Evolutionary conservation across 1,140 invertebrate genomes (phyloP), one percentile per base, ranked within the genome.

Genomic region (Zophobas morio): DNA sequence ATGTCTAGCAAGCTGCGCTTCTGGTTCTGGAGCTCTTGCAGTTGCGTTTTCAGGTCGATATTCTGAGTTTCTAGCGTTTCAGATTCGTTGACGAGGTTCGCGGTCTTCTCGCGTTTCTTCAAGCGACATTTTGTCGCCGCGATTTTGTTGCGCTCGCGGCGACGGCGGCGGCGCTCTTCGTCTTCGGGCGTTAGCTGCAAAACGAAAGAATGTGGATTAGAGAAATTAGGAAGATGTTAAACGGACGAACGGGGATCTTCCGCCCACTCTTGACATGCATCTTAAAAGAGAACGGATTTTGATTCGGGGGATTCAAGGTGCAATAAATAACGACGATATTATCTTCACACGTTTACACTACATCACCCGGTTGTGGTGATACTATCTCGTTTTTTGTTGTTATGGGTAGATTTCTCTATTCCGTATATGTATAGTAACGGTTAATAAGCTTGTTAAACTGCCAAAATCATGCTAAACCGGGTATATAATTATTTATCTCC

Each of bases 71-170:
- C 95, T 8, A 96, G 86, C 1, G 92, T 91, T 86, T 96, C 95
- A 4, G 95, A 95, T 87, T 97, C 96, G 82, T 94, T 91, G 75
- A 97, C 94, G 75, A 98, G 88, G 78, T 95, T 94, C 60, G 93
- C 92, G 0, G 96, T 97, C 78, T 93, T 92, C 84, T 97, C 95
- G 33, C 96, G 93, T 86, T 98, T 98, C 89, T 97, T 98, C 89
- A 96, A 91, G 70, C 96, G 91, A 86, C 97, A 98, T 86, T 98
- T 98, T 32, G 96, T 98, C 6, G 97, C 97, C 20, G 97, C 97
- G 53, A 98, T 94, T 90, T 98, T 98, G 86, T 98, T 98, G 70
- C 96, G 90, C 87, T 98, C 96, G 78, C 96, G 90, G 81, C 96
- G 89, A 70, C 95, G 88, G 56, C 94, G 88, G 70, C 96, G 89